phyloP scores from a whole-genome alignment of 2,113 vertebrate species.

The Hyla sarda region DNA sequence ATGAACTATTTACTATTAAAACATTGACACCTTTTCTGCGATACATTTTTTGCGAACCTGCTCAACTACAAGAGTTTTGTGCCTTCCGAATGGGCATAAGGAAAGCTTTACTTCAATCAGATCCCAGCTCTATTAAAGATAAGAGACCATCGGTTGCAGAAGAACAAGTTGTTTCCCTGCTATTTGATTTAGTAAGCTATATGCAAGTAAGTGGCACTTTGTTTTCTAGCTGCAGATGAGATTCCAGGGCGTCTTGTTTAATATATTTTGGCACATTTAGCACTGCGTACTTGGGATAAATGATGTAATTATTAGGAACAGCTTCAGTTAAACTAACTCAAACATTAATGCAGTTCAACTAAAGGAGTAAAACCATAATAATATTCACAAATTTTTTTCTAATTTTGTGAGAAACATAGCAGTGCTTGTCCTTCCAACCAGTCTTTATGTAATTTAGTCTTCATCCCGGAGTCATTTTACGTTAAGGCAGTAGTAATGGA shows the following conservation, averaged over 20 bases:
- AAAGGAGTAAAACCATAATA: background rate
- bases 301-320: background rate
- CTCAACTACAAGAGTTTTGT: conserved; percentile 79
- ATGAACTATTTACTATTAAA: conserved; percentile 74
- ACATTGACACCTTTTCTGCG: conserved; percentile 88
- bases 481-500: background rate
- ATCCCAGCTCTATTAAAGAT: conserved; percentile 10
- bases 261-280: no score
- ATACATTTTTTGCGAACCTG: conserved; percentile 90
- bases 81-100: conserved; percentile 83
- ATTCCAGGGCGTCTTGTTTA: background rate
- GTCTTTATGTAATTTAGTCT: background rate
- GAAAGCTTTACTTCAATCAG: conserved; percentile 77
- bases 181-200: conserved; percentile 81
- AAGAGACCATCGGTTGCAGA: conserved; percentile 62
- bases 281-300: background rate
- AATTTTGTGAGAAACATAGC: background rate
- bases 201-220: conserved; percentile 78
- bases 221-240: background rate
- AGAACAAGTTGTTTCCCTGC: conserved; percentile 75
- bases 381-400: background rate
- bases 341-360: background rate
- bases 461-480: background rate
- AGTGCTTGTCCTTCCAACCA: background rate
- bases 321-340: background rate